Percentiles rank a stretch among this genome's conserved stretches.
These are phyloP conservation scores for Hemicentrotus pulcherrimus DNA, from an alignment of 35 echinoderm and acorn worm species.

Conservation along the genomic window DNA sequence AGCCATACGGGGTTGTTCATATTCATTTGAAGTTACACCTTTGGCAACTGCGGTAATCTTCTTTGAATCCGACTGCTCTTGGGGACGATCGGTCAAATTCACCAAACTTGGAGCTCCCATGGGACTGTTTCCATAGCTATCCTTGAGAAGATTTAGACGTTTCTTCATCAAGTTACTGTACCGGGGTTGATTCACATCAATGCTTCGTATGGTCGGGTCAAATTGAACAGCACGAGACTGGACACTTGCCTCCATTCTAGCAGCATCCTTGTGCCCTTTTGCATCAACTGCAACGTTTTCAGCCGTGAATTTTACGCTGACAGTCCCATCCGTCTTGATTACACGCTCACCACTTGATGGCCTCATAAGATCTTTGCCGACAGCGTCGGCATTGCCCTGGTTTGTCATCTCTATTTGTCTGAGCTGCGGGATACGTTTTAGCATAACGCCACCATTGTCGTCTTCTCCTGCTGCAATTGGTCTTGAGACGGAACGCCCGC, in stretches of 20 bases:
- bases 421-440: slow-evolving; percentile 33
- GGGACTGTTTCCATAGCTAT: neutral
- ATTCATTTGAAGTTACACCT: neutral
- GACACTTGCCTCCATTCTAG: neutral
- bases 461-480: neutral
- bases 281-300: neutral
- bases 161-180: neutral
- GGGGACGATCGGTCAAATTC: neutral
- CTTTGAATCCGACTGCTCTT: neutral
- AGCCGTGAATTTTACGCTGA: neutral
- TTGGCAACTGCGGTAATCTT: neutral
- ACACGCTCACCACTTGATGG: no score
- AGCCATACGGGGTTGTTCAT: neutral
- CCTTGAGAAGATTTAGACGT: slow-evolving; percentile 6
- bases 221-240: neutral
- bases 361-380: neutral
- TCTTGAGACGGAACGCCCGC: neutral
- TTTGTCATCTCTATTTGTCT: neutral
- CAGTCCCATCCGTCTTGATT: neutral
- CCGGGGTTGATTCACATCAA: neutral
- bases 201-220: neutral
- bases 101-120: neutral
- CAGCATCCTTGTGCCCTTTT: neutral
- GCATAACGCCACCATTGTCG: neutral
- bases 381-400: neutral